phyloP scores from a whole-genome alignment of 2,888 invertebrate genomes.

The Dysmachus trigonus region DNA sequence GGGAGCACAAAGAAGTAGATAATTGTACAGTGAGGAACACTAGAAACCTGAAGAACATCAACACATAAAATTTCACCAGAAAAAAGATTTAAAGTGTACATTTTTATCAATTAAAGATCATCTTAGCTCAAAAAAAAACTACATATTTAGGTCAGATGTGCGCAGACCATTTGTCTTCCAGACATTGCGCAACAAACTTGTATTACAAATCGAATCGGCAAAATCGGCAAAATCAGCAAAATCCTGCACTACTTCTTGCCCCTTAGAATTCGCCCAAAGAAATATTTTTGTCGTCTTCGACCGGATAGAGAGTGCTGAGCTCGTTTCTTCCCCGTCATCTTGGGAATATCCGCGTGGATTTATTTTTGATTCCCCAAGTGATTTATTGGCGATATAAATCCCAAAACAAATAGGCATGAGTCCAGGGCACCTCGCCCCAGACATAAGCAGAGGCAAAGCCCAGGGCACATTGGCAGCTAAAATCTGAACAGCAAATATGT shows the following conservation, averaged over 20 bases:
- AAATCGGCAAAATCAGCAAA: neutral
- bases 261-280: neutral
- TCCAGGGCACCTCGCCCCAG: neutral
- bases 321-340: constrained; percentile 5
- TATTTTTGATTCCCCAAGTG: constrained; percentile 32
- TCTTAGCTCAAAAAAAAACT: neutral
- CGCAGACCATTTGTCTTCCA: neutral
- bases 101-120: too few relatives aligned
- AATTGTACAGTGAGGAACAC: too few relatives aligned
- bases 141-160: neutral
- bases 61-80: too few relatives aligned
- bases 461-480: neutral
- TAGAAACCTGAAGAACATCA: too few relatives aligned
- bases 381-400: constrained; percentile 28
- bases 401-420: constrained; percentile 2
- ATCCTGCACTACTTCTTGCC: neutral
- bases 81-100: too few relatives aligned
- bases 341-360: constrained; percentile 6
- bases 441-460: neutral
- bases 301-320: neutral
- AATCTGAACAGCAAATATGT: neutral
- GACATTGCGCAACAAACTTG: neutral
- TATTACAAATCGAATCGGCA: neutral
- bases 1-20: too few relatives aligned
- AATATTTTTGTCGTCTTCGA: neutral